phyloP scores from a whole-genome alignment of 2,113 vertebrate species.

The Reinhardtius hippoglossoides region DNA sequence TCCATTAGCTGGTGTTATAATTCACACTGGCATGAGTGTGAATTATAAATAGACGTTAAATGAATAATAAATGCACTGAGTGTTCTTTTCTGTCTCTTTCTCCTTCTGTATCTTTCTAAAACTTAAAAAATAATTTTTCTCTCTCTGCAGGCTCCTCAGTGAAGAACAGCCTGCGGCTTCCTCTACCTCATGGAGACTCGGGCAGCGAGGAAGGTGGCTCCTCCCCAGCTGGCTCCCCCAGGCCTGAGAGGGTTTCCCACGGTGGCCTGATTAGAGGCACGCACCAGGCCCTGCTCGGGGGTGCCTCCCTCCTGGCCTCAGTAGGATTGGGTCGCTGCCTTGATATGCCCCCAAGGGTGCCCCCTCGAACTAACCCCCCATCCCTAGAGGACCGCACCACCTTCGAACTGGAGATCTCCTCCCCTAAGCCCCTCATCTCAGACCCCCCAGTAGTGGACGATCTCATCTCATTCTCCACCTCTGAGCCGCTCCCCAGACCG shows the following conservation, averaged over 20 bases:
- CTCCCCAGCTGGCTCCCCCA: constrained; percentile 70
- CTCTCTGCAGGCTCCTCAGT: constrained; percentile 64
- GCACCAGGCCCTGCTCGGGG: constrained; percentile 82
- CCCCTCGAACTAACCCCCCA: constrained; percentile 72
- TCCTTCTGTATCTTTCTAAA: constrained; percentile 11
- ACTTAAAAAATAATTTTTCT: not conserved
- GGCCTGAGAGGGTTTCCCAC: constrained; percentile 51
- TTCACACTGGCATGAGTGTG: constrained; percentile 39
- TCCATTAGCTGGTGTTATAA: constrained; percentile 29
- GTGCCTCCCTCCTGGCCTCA: constrained; percentile 85
- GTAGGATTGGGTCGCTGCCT: constrained; percentile 84
- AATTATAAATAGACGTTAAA: constrained; percentile 53
- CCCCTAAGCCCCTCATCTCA: constrained; percentile 38
- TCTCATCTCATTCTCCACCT: constrained; percentile 75
- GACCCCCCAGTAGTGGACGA: constrained; percentile 77
- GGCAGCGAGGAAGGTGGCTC: constrained; percentile 67
- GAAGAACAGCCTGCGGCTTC: constrained; percentile 73
- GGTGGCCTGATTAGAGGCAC: constrained; percentile 78
- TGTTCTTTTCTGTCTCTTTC: constrained; percentile 25
- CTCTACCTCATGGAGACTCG: constrained; percentile 74
- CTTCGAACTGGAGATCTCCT: constrained; percentile 62
- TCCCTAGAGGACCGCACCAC: constrained; percentile 58
- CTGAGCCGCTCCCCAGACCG: constrained; percentile 50
- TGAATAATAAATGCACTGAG: constrained; percentile 53
- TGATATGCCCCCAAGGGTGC: constrained; percentile 72